phyloP scores from a whole-genome alignment of 2,797 vertebrate species.

The Sardinella longiceps region DNA sequence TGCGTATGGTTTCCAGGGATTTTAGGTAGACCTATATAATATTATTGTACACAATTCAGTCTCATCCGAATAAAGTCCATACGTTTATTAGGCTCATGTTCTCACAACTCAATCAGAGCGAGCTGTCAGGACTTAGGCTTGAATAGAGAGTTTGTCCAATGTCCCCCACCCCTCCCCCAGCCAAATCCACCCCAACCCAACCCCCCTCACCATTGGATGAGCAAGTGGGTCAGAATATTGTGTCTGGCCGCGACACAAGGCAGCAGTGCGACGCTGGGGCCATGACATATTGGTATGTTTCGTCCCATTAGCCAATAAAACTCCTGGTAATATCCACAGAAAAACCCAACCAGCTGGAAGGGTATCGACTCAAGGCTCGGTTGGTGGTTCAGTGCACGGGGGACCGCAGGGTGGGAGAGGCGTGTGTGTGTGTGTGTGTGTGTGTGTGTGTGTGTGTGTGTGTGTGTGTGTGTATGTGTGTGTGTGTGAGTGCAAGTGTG shows the following conservation, averaged over 20 bases:
- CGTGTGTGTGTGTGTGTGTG: not conserved
- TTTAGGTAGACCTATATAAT: not conserved
- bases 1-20: not conserved
- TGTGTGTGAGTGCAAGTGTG: not conserved
- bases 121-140: not conserved
- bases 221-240: conserved; percentile 72
- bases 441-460: not conserved
- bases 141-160: too few species aligned
- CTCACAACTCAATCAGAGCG: not conserved
- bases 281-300: conserved; percentile 85
- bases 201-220: conserved; percentile 37
- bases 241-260: conserved; percentile 39
- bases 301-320: conserved; percentile 86
- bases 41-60: not conserved
- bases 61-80: not conserved
- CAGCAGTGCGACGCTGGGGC: conserved; percentile 67
- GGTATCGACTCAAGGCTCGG: conserved; percentile 57
- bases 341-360: conserved; percentile 79
- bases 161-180: too few species aligned
- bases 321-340: conserved; percentile 79
- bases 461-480: not conserved
- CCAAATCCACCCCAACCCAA: not conserved
- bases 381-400: conserved; percentile 37
- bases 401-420: not conserved
- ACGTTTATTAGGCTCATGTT: not conserved